These are phyloP conservation scores for Cheilosia urbana DNA, from an alignment of 2,888 invertebrate genomes.

Conservation along the genomic window DNA sequence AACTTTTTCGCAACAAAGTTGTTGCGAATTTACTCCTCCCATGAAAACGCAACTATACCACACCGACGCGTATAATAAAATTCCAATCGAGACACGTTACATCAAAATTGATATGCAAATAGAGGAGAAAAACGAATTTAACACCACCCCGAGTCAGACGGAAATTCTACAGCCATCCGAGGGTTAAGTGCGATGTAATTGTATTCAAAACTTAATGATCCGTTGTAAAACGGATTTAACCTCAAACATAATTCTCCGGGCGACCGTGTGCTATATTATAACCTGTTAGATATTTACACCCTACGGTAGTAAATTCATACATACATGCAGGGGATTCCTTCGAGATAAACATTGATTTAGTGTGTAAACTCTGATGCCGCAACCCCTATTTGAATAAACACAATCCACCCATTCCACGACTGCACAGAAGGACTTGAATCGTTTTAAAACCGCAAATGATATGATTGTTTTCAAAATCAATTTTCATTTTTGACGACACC, in stretches of 20 bases:
- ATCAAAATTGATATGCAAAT: constrained; percentile 66
- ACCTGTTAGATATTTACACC: constrained; percentile 63
- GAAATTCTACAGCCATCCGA: constrained; percentile 13
- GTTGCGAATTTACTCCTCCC: constrained; percentile 31
- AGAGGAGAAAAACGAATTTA: constrained; percentile 6
- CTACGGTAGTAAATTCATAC: constrained; percentile 38
- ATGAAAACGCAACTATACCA: constrained; percentile 17
- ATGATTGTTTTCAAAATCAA: constrained; percentile 49
- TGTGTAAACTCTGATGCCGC: constrained; percentile 56
- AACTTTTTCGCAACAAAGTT: constrained; percentile 44
- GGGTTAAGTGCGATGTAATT: constrained; percentile 52
- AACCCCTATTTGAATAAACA: constrained; percentile 65
- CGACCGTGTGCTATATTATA: constrained; percentile 42
- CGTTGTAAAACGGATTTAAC: constrained; percentile 72
- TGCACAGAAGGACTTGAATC: constrained; percentile 7
- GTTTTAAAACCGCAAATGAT: constrained; percentile 56
- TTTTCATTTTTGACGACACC: constrained; percentile 9
- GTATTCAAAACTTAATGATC: constrained; percentile 75
- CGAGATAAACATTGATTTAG: constrained; percentile 45
- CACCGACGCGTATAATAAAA: constrained; percentile 47
- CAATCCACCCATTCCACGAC: background rate
- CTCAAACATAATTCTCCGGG: constrained; percentile 63
- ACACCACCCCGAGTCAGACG: constrained; percentile 12
- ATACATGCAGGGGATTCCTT: constrained; percentile 6
- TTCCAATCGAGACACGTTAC: constrained; percentile 59